Evolutionary conservation across 2,797 vertebrate species (phyloP).

Genomic region (Sebastolobus alascanus): DNA sequence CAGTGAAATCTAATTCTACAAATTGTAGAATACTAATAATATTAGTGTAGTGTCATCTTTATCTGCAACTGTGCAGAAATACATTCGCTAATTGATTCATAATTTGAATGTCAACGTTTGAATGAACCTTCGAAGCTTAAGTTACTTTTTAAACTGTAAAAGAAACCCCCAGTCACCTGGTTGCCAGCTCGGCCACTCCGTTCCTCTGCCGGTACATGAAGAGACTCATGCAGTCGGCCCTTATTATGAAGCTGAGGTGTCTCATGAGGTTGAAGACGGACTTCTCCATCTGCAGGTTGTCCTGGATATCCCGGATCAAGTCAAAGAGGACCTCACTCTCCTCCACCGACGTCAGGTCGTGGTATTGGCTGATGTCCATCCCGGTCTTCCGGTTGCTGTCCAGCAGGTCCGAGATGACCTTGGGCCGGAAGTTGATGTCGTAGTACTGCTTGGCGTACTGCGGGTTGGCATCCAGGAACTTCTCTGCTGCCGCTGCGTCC

Average conservation of each 20-base stretch:
- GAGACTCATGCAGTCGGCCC: slow-evolving; percentile 90
- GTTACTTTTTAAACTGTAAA: background rate
- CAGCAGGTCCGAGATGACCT: slow-evolving; percentile 87
- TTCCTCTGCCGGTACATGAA: slow-evolving; percentile 93
- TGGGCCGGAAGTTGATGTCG: slow-evolving; percentile 83
- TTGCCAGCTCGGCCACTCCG: slow-evolving; percentile 90
- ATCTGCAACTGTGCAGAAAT: background rate
- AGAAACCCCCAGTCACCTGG: slow-evolving; percentile 66
- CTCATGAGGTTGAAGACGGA: slow-evolving; percentile 90
- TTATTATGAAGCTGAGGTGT: slow-evolving; percentile 88
- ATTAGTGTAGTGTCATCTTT: background rate
- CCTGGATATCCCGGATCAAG: slow-evolving; percentile 90
- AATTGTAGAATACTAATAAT: background rate
- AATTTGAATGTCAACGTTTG: background rate
- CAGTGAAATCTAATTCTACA: background rate
- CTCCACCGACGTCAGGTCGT: slow-evolving; percentile 83
- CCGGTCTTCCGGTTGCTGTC: slow-evolving; percentile 73
- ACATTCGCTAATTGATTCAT: too few relatives aligned
- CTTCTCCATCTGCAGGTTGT: slow-evolving; percentile 90
- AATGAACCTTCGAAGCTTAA: background rate
- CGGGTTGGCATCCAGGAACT: slow-evolving; percentile 91
- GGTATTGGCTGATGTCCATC: slow-evolving; percentile 83
- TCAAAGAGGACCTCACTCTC: slow-evolving; percentile 93
- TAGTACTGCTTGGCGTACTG: slow-evolving; percentile 90
- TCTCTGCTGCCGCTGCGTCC: slow-evolving; percentile 88